A percentile compares a stretch with the other conserved stretches of the same genome.
phyloP scores from a whole-genome alignment of 1,140 invertebrate genomes.

The Aphaenogaster rudis region DNA sequence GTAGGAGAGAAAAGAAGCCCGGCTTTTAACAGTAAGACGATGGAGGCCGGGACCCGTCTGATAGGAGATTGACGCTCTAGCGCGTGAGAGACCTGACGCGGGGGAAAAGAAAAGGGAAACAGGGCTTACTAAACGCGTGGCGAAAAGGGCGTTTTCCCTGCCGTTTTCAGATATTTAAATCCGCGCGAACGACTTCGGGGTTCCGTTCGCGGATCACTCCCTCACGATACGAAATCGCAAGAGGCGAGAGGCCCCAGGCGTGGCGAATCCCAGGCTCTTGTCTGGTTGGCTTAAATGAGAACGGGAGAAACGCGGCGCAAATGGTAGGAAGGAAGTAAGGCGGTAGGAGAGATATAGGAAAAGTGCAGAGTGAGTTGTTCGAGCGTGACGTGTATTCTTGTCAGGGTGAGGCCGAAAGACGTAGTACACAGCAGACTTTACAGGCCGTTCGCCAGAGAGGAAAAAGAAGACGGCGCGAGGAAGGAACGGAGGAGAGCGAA shows the following conservation, averaged over 20 bases:
- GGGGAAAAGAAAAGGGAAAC: constrained; percentile 36
- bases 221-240: constrained; percentile 61
- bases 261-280: not conserved
- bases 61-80: constrained; percentile 71
- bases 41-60: constrained; percentile 61
- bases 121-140: constrained; percentile 52
- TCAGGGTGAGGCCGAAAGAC: constrained; percentile 73
- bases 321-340: not conserved
- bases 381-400: constrained; percentile 82
- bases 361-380: constrained; percentile 75
- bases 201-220: constrained; percentile 42
- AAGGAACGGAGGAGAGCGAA: constrained; percentile 10
- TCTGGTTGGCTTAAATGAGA: constrained; percentile 50
- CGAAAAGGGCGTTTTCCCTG: constrained; percentile 55
- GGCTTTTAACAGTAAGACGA: constrained; percentile 73
- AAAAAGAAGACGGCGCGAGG: constrained; percentile 55
- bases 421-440: constrained; percentile 68
- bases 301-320: constrained; percentile 39
- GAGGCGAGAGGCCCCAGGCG: constrained; percentile 22
- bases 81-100: constrained; percentile 12
- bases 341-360: constrained; percentile 25
- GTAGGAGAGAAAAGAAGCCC: constrained; percentile 59
- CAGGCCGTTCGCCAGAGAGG: constrained; percentile 49
- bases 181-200: constrained; percentile 67
- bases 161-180: constrained; percentile 81